Conservation (phyloP, 2,797 vertebrate species). For the Manis crassicaudata region DNA sequence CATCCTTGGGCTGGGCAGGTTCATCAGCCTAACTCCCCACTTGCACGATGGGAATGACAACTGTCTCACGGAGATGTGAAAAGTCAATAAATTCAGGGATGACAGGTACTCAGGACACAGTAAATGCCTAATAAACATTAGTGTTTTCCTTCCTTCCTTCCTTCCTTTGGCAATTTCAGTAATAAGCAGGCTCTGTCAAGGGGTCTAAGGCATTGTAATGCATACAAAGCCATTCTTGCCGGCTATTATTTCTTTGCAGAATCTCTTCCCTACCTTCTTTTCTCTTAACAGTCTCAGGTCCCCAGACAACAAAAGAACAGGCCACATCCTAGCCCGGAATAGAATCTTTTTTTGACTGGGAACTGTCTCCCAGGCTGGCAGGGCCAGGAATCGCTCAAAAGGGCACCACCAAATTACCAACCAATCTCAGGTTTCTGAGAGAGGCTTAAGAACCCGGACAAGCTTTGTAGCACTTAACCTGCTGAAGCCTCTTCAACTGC, state of each 20-base stretch:
- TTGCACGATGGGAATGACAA: not conserved
- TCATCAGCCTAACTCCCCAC: conserved; percentile 27
- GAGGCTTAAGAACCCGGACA: conserved; percentile 62
- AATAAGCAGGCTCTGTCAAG: not conserved
- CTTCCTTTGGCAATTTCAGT: not conserved
- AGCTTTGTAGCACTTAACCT: conserved; percentile 53
- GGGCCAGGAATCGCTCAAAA: conserved; percentile 42
- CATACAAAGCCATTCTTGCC: not conserved
- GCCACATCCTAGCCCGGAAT: not conserved
- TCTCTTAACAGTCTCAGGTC: conserved; percentile 37
- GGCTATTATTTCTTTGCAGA: conserved; percentile 31
- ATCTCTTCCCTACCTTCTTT: not conserved
- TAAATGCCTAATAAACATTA: not conserved
- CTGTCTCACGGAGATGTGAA: not conserved
- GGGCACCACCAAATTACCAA: conserved; percentile 53
- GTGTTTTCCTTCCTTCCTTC: not conserved
- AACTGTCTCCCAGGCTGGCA: conserved; percentile 27
- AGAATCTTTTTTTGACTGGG: not conserved
- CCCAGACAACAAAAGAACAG: conserved; percentile 59
- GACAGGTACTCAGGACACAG: not conserved
- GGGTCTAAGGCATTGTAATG: not conserved
- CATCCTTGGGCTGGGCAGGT: not conserved
- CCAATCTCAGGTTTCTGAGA: conserved; percentile 1
- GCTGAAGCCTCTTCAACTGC: conserved; percentile 12
- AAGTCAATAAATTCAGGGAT: not conserved